Base-by-base conservation (phyloP, 2,113 vertebrate genomes). In the Numenius arquata region DNA sequence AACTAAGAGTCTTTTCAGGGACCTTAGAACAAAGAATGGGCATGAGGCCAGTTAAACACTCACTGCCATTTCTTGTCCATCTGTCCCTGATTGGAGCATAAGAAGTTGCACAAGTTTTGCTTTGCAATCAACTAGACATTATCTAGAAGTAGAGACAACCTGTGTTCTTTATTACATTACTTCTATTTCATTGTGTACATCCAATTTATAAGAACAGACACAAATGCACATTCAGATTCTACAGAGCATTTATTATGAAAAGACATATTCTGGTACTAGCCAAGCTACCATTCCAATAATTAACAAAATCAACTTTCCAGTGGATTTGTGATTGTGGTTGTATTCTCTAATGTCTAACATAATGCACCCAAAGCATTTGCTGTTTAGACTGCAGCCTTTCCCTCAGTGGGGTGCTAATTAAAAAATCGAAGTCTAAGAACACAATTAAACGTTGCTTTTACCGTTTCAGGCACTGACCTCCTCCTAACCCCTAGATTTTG, bases 11-110 rank as follows among this genome's bases (percentile, higher is more conserved):
- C 86, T 91, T 97, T 96, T 95, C 91, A 97, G 88, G 63, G 65
- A 93, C 95, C 96, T 97, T 71, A 88, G 86, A 95, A 93, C 70
- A 92, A 93, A 97, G 85, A 94, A 82, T 63, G 89, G 95, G 96
- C 93, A 95, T 41, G 47, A 79, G 38, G 97, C 96, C 97, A 98
- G 84, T 94, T 94, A 97, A 97, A 95, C 97, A 94, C 85, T 97
- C 94, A 66, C 75, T 61, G n/a, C 52, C 80, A 40, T 86, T 93
- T 95, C 95, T 96, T 78, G 56, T 92, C 96, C 88, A 95, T 96
- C 94, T 97, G 95, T 89, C 67, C 80, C 87, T 93, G 73, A 67
- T 7, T 6, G 41, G 16, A 89, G 48, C 40, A 14, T 78, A 85
- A 95, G 76, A 85, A 93, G 76, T 81, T 95, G 76, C 85, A 86